phyloP scores from a whole-genome alignment of 2,888 invertebrate species.

The Pandemis corylana region DNA sequence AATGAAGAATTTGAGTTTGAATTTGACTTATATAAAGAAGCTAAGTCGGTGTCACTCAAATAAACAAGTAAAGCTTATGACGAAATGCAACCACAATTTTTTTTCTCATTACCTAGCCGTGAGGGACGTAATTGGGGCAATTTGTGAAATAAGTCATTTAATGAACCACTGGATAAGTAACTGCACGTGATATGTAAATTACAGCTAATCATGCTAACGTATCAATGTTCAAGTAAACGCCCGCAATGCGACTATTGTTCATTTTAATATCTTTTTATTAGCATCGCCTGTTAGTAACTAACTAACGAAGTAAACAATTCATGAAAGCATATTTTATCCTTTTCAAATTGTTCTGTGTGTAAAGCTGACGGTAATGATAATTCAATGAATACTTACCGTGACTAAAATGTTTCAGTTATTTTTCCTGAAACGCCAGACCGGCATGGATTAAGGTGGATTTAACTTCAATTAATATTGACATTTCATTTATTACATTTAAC shows the following conservation, averaged over 20 bases:
- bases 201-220: neutral
- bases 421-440: too few species aligned
- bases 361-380: too few species aligned
- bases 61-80: neutral
- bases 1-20: neutral
- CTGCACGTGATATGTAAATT: conserved; percentile 20
- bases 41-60: neutral
- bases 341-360: too few species aligned
- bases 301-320: too few species aligned
- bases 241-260: neutral
- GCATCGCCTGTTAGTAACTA: too few species aligned
- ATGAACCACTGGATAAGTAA: conserved; percentile 17
- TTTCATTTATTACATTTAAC: too few species aligned
- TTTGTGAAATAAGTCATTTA: conserved; percentile 32
- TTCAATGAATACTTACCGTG: too few species aligned
- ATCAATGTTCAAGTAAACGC: conserved; percentile 23
- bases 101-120: neutral
- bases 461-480: too few species aligned
- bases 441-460: too few species aligned
- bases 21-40: neutral
- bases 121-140: neutral
- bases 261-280: too few species aligned
- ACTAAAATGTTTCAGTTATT: too few species aligned
- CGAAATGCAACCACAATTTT: neutral
- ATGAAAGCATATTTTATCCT: too few species aligned